Percentiles rank a stretch among this genome's conserved stretches.
Evolutionary conservation across 2,888 invertebrate genomes (phyloP).

Genomic region (Mylabris sibirica): DNA sequence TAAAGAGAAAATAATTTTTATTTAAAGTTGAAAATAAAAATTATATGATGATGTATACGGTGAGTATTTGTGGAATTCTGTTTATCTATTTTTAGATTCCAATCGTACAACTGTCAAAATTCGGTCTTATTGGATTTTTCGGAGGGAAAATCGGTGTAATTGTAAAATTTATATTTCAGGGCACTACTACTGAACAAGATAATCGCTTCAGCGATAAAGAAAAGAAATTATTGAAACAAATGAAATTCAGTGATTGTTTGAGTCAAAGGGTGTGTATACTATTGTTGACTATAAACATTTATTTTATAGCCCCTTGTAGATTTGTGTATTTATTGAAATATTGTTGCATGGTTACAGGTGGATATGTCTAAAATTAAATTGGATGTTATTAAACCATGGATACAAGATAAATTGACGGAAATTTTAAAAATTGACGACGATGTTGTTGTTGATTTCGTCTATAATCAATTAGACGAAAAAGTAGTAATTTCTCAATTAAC

Average conservation of each 20-base stretch:
- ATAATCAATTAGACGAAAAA: slow-evolving; percentile 96
- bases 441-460: slow-evolving; percentile 98
- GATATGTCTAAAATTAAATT: slow-evolving; percentile 98
- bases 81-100: slow-evolving; percentile 23
- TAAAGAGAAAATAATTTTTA: neutral
- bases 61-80: slow-evolving; percentile 42
- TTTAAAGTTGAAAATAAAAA: slow-evolving; percentile 17
- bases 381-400: slow-evolving; percentile 99
- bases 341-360: slow-evolving; percentile 67
- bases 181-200: slow-evolving; percentile 98
- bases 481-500: slow-evolving; percentile 61
- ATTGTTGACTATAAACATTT: slow-evolving; percentile 5
- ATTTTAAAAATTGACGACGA: slow-evolving; percentile 98
- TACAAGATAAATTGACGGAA: slow-evolving; percentile 94
- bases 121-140: slow-evolving; percentile 25
- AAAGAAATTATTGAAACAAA: slow-evolving; percentile 97
- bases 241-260: slow-evolving; percentile 96
- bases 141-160: neutral
- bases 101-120: slow-evolving; percentile 33
- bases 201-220: slow-evolving; percentile 99
- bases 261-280: slow-evolving; percentile 79
- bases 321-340: neutral
- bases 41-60: slow-evolving; percentile 57
- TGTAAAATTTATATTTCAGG: slow-evolving; percentile 66
- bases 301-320: neutral